A percentile compares a stretch with the other conserved stretches of the same genome.
phyloP scores from a whole-genome alignment of 2,113 vertebrate genomes.

The Gracilinanus agilis region DNA sequence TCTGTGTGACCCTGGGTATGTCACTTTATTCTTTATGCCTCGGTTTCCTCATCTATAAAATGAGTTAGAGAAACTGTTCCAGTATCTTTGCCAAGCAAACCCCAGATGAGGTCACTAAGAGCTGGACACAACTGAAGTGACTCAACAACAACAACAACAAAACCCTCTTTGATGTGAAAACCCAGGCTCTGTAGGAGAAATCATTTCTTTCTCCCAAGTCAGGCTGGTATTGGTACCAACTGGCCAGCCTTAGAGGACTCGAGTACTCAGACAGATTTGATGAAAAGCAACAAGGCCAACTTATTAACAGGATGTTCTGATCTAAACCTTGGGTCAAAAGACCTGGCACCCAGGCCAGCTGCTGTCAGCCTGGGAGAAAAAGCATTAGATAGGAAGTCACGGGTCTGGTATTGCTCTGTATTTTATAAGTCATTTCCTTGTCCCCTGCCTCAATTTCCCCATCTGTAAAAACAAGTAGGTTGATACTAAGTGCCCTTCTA shows the following conservation, averaged over 20 bases:
- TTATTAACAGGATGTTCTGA: not conserved
- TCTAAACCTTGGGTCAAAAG: not conserved
- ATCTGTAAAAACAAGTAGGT: not conserved
- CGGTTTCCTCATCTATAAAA: too few species aligned
- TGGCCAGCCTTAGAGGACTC: not conserved
- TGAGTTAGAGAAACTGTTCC: too few species aligned
- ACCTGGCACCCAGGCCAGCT: not conserved
- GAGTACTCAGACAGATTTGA: not conserved
- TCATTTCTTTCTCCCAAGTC: not conserved
- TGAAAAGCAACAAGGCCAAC: not conserved
- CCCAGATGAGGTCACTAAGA: too few species aligned
- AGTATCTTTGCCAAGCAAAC: too few species aligned
- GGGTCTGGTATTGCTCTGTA: not conserved
- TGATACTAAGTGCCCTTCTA: not conserved
- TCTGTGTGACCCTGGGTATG: too few species aligned
- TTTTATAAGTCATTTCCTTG: not conserved
- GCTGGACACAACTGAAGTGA: too few species aligned
- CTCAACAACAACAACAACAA: too few species aligned
- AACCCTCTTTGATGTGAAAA: conserved; percentile 19
- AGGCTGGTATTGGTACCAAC: not conserved
- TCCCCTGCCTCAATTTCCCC: not conserved
- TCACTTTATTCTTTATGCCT: too few species aligned
- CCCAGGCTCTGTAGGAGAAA: not conserved
- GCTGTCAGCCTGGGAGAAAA: not conserved
- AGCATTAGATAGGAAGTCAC: not conserved